Conservation (phyloP, 1,140 invertebrate genomes). For the Diachasma alloeum region DNA sequence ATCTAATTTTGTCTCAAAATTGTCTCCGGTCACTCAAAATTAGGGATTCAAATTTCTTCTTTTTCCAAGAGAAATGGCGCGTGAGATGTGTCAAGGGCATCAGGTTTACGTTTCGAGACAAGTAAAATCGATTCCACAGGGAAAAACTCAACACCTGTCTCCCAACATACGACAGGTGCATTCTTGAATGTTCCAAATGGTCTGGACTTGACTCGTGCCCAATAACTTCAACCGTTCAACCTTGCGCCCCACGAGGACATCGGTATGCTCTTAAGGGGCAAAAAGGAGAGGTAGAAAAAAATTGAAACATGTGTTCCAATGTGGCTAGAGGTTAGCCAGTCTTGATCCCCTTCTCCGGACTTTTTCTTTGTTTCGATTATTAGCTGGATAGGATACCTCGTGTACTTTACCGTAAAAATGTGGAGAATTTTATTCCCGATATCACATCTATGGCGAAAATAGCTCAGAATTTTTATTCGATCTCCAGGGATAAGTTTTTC, state of each 20-base stretch:
- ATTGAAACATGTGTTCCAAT: background rate
- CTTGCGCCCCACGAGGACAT: background rate
- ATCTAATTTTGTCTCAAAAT: no score
- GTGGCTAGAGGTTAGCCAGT: background rate
- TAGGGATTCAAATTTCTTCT: background rate
- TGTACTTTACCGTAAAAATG: no score
- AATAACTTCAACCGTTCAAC: background rate
- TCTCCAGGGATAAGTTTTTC: background rate
- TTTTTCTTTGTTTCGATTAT: background rate
- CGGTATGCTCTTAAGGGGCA: background rate
- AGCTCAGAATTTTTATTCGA: no score
- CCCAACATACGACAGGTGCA: background rate
- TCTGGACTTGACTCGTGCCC: background rate
- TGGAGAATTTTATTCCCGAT: no score
- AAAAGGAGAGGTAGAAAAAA: background rate
- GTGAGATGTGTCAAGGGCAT: background rate
- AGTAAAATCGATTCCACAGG: background rate
- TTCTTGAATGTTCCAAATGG: background rate
- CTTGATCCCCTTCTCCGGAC: background rate
- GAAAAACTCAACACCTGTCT: background rate
- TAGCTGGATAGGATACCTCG: background rate
- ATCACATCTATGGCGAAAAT: no score
- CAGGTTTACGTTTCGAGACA: background rate
- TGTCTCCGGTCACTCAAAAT: background rate
- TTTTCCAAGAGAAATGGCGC: no score